A percentile compares a stretch with the other conserved stretches of the same genome.
Evolutionary conservation across 2,797 vertebrate species (phyloP).

Genomic region (Onychomys torridus): DNA sequence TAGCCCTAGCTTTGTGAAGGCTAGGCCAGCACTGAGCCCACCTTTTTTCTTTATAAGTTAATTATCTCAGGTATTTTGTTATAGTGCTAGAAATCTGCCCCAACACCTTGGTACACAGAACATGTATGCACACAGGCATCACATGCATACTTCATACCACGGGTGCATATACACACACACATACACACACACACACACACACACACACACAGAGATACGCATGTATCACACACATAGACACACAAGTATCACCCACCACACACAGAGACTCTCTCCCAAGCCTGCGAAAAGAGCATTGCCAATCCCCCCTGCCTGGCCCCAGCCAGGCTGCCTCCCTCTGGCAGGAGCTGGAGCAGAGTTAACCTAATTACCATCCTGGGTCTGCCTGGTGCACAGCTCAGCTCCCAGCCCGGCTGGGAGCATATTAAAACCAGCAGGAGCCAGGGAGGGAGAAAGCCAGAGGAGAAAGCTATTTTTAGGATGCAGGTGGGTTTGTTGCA

Average conservation of each 20-base stretch:
- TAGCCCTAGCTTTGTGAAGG: background rate
- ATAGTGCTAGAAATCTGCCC: background rate
- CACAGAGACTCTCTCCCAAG: background rate
- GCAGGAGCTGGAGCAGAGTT: background rate
- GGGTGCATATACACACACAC: background rate
- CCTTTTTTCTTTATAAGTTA: background rate
- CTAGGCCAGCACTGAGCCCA: background rate
- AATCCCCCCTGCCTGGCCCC: background rate
- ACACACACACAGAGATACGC: background rate
- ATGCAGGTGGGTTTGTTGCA: slow-evolving; percentile 44
- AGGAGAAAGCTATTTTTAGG: slow-evolving; percentile 69
- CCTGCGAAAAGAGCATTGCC: background rate
- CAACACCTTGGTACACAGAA: background rate
- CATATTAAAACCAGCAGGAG: slow-evolving; percentile 68
- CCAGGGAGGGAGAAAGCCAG: background rate
- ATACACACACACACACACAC: background rate
- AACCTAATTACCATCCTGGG: slow-evolving; percentile 73
- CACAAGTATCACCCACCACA: background rate
- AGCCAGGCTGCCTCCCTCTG: background rate
- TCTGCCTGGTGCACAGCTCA: slow-evolving; percentile 17
- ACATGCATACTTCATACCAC: too few relatives aligned
- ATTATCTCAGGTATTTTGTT: background rate
- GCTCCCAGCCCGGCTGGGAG: slow-evolving; percentile 51
- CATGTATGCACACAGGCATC: background rate
- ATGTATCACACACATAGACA: background rate